phyloP scores from a whole-genome alignment of 1,140 invertebrate genomes.

The Episyrphus balteatus region DNA sequence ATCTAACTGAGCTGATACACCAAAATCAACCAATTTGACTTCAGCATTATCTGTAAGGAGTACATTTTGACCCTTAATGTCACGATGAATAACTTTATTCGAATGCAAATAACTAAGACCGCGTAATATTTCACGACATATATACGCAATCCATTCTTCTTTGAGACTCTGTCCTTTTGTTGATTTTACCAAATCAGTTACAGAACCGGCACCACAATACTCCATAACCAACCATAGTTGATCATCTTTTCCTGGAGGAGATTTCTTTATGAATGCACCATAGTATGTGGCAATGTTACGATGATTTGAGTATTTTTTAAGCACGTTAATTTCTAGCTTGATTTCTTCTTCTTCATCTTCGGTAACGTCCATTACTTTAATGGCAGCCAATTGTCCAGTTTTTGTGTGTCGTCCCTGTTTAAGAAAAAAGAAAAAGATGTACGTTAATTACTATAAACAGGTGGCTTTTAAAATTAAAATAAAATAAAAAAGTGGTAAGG shows the following conservation, averaged over 20 bases:
- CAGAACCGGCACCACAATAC: conserved; percentile 97
- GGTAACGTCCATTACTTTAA: conserved; percentile 99
- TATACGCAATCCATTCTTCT: conserved; percentile 99
- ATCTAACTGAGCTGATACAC: conserved; percentile 97
- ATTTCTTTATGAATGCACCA: conserved; percentile 99
- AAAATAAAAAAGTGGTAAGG: too few relatives aligned
- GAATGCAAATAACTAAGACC: conserved; percentile 95
- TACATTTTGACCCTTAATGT: conserved; percentile 99
- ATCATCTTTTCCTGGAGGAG: conserved; percentile 96
- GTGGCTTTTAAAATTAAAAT: not conserved
- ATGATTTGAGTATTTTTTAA: conserved; percentile 99
- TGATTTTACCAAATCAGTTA: conserved; percentile 98
- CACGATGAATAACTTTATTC: conserved; percentile 98
- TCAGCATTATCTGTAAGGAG: conserved; percentile 98
- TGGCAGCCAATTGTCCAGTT: conserved; percentile 97
- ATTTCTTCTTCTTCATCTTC: conserved; percentile 99
- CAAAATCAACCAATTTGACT: conserved; percentile 99
- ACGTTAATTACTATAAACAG: not conserved
- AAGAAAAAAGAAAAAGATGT: conserved; percentile 13
- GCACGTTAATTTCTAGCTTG: conserved; percentile 98
- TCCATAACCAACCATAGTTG: conserved; percentile 99
- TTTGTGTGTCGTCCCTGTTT: conserved; percentile 95
- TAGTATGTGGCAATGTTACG: conserved; percentile 99
- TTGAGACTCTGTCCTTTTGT: conserved; percentile 96
- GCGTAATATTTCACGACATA: conserved; percentile 92